Conservation (phyloP, 2,113 vertebrate species). For the Hepsetus odoe region DNA sequence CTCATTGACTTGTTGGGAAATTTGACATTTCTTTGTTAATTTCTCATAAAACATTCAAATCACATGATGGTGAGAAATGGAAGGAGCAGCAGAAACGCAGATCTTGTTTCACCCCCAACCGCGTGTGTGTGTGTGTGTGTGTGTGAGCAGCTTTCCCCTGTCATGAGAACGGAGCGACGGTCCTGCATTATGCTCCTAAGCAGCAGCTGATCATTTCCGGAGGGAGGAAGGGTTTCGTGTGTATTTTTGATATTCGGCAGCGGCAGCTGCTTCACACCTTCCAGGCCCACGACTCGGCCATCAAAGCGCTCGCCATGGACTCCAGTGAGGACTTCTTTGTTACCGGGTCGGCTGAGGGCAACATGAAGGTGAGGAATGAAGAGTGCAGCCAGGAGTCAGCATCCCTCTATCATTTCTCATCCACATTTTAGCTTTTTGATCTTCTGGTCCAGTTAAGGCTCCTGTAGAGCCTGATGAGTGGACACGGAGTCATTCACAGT, state of each 20-base stretch:
- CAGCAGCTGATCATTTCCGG: conserved; percentile 94
- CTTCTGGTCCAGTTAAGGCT: no score
- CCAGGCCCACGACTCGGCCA: conserved; percentile 93
- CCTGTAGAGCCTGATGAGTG: no score
- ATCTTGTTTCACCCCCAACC: no score
- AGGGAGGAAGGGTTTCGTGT: conserved; percentile 90
- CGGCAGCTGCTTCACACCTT: conserved; percentile 91
- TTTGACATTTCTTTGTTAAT: no score
- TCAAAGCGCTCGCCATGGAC: conserved; percentile 92
- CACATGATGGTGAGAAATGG: no score
- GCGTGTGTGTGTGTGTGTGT: neutral
- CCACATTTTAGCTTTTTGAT: no score
- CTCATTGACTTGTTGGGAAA: no score
- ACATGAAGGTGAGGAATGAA: conserved; percentile 87
- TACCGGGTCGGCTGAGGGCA: conserved; percentile 95
- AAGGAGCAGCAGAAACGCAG: no score
- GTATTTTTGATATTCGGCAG: conserved; percentile 95
- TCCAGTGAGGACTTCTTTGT: conserved; percentile 91
- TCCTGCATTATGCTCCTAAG: conserved; percentile 93
- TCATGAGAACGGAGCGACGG: conserved; percentile 94
- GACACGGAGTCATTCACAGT: no score
- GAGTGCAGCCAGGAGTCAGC: no score
- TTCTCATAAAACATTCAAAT: no score
- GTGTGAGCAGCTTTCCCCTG: conserved; percentile 86
- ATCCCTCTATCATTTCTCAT: no score